Percentiles rank a stretch among this genome's conserved stretches.
phyloP scores from a whole-genome alignment of 1,140 invertebrate species.

The Cheumatopsyche charites region DNA sequence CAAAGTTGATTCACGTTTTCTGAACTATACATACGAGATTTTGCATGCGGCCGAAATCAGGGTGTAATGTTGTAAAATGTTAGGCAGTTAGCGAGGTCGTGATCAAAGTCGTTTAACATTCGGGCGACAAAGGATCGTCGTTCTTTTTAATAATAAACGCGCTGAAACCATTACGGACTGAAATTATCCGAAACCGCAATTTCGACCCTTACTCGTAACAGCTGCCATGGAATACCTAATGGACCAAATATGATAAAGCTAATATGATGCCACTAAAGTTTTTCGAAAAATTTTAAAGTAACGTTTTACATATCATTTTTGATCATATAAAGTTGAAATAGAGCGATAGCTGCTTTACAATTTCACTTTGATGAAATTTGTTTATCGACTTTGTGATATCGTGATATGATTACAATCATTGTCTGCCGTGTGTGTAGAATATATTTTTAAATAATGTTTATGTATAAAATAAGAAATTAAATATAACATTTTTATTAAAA shows the following conservation, averaged over 20 bases:
- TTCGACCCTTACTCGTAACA: constrained; percentile 30
- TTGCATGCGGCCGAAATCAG: not conserved
- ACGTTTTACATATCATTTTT: not conserved
- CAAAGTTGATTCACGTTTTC: constrained; percentile 6
- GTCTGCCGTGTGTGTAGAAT: constrained; percentile 46
- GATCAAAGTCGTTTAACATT: not conserved
- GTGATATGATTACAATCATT: no score
- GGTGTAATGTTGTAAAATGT: not conserved
- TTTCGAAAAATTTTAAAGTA: constrained; percentile 15
- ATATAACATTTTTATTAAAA: constrained; percentile 29
- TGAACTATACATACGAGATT: not conserved
- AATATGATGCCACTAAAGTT: not conserved
- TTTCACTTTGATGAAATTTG: not conserved
- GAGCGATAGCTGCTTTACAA: not conserved
- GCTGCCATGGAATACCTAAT: constrained; percentile 28
- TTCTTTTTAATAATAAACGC: constrained; percentile 28
- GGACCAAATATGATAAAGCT: constrained; percentile 31
- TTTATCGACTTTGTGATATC: no score
- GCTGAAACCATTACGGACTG: constrained; percentile 20
- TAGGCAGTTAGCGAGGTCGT: constrained; percentile 4
- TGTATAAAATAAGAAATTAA: constrained; percentile 50
- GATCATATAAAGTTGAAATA: not conserved
- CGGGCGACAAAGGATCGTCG: constrained; percentile 15
- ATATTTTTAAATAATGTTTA: constrained; percentile 47
- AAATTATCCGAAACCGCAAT: constrained; percentile 34